Percentiles rank a stretch among this genome's conserved stretches.
These are phyloP conservation scores for Sturmia bella DNA, from an alignment of 2,888 invertebrate species.

Conservation along the genomic window DNA sequence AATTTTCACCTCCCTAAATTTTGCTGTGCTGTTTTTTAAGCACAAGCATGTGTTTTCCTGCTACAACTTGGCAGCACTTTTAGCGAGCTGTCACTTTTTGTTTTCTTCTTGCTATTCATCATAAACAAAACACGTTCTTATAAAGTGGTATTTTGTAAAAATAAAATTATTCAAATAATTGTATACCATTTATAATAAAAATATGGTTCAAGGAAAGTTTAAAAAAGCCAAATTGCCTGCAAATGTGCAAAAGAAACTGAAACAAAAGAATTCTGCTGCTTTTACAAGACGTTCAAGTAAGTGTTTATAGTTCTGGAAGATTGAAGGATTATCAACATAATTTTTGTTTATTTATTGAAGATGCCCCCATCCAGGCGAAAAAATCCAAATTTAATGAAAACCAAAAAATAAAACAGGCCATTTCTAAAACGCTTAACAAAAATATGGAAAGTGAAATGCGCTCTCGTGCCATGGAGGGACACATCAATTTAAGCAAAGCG, in stretches of 20 bases:
- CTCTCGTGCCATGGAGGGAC: conserved; percentile 82
- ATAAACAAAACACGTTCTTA: conserved; percentile 44
- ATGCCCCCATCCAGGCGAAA: conserved; percentile 85
- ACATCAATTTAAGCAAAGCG: conserved; percentile 82
- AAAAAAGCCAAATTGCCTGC: conserved; percentile 84
- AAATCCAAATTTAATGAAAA: conserved; percentile 84
- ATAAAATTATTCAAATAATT: conserved; percentile 3
- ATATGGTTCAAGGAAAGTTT: conserved; percentile 85
- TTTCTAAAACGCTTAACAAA: conserved; percentile 85
- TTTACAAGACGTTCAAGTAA: conserved; percentile 84
- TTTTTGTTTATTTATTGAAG: conserved; percentile 78
- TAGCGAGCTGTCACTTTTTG: not conserved
- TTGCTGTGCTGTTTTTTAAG: not conserved
- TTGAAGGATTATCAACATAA: not conserved
- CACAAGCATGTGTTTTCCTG: not conserved
- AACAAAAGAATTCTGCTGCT: conserved; percentile 82
- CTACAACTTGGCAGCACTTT: conserved; percentile 35
- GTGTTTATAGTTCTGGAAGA: conserved; percentile 72
- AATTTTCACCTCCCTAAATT: no score
- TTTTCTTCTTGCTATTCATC: not conserved
- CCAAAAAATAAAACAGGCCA: conserved; percentile 84
- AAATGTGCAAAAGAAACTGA: conserved; percentile 82
- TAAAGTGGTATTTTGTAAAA: not conserved
- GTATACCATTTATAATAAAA: conserved; percentile 28
- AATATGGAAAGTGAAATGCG: conserved; percentile 85